Conservation (phyloP, 2,113 vertebrate genomes). For the Syngnathus scovelli region DNA sequence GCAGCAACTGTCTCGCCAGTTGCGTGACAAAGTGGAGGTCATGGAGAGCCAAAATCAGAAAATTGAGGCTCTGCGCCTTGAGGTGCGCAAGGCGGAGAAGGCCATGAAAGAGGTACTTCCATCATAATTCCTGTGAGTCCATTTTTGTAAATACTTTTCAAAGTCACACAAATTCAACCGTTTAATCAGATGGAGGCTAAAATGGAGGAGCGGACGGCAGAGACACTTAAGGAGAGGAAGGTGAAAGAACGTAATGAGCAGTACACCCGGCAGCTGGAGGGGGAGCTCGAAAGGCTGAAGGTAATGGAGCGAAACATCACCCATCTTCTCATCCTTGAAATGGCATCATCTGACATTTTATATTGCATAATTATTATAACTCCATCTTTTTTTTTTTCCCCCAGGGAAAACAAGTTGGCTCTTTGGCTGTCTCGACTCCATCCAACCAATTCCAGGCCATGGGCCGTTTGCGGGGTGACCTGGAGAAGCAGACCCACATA, state of each 20-base stretch:
- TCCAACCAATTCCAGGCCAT: constrained; percentile 88
- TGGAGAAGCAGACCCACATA: constrained; percentile 89
- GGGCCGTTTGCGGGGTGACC: constrained; percentile 82
- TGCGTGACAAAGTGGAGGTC: constrained; percentile 98
- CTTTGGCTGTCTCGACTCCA: constrained; percentile 62
- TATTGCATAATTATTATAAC: neutral
- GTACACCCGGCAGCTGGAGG: constrained; percentile 90
- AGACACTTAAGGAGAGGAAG: constrained; percentile 92
- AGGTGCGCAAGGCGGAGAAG: constrained; percentile 92
- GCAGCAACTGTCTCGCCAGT: constrained; percentile 89
- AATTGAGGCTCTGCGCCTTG: constrained; percentile 86
- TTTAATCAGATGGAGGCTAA: constrained; percentile 82
- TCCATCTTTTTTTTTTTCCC: neutral
- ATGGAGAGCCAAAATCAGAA: constrained; percentile 89
- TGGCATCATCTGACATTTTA: neutral
- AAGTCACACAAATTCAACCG: neutral
- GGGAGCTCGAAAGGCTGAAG: constrained; percentile 91
- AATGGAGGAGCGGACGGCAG: constrained; percentile 80
- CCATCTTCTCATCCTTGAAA: neutral
- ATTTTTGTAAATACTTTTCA: neutral
- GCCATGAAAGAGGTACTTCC: constrained; percentile 89
- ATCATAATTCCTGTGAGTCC: neutral
- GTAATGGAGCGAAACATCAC: constrained; percentile 48
- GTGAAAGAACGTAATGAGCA: constrained; percentile 89
- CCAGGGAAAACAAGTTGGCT: constrained; percentile 83